Conservation (phyloP, 2,888 invertebrate species). For the Apamea crenata region DNA sequence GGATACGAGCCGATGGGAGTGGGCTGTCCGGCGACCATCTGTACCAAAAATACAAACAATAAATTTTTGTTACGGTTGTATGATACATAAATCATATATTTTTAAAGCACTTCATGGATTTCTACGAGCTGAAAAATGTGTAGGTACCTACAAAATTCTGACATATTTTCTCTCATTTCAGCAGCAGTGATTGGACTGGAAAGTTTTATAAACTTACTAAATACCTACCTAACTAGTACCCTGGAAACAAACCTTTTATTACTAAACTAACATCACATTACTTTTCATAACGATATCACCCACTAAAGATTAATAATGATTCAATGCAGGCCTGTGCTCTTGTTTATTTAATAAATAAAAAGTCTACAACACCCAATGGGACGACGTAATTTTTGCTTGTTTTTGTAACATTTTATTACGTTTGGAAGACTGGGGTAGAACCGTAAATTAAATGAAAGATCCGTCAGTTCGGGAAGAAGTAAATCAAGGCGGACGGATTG, state of each 20-base stretch:
- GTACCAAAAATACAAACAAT: conserved; percentile 80
- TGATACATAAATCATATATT: conserved; percentile 77
- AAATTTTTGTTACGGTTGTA: conserved; percentile 75
- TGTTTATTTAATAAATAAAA: conserved; percentile 64
- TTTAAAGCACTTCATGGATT: conserved; percentile 47
- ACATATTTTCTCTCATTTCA: background rate
- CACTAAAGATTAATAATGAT: conserved; percentile 19
- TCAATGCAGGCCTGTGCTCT: conserved; percentile 10
- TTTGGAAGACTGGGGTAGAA: conserved; percentile 86
- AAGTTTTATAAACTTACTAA: background rate
- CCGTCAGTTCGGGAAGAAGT: conserved; percentile 90
- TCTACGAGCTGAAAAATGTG: conserved; percentile 12
- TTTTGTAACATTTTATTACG: conserved; percentile 88
- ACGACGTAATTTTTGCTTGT: conserved; percentile 87
- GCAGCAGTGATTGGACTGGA: background rate
- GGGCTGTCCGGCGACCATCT: conserved; percentile 78
- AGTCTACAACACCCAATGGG: conserved; percentile 69
- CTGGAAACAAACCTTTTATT: background rate
- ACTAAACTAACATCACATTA: background rate
- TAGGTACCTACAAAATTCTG: background rate
- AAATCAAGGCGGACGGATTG: conserved; percentile 90
- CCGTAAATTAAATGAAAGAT: conserved; percentile 90
- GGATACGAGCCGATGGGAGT: conserved; percentile 75
- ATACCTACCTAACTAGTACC: background rate
- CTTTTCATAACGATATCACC: conserved; percentile 7